phyloP scores from a whole-genome alignment of 2,113 vertebrate genomes.

The Nyctibius bracteatus region DNA sequence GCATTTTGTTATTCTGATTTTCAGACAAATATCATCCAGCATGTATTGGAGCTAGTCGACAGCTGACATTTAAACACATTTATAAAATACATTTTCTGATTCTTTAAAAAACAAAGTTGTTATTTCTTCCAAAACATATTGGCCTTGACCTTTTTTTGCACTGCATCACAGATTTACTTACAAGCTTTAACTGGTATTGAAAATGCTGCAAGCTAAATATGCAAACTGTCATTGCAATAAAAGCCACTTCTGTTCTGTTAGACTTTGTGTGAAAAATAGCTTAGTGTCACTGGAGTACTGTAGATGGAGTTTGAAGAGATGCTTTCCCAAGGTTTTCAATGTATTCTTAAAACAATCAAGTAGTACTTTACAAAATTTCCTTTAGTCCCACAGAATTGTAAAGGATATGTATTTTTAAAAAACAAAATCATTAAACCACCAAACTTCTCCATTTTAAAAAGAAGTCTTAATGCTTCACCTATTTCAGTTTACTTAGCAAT shows the following conservation, averaged over 20 bases:
- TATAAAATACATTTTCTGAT: not conserved
- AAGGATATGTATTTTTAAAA: not conserved
- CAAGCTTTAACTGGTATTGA: not conserved
- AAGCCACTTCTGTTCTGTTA: conserved; percentile 28
- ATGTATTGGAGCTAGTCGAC: not conserved
- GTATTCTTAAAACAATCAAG: not conserved
- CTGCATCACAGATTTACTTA: not conserved
- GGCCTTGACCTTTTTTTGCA: not conserved
- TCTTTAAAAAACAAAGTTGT: not conserved
- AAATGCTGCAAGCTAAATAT: conserved; percentile 5
- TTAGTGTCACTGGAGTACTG: not conserved
- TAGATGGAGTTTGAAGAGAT: not conserved
- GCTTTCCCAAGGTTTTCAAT: not conserved
- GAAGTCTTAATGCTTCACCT: not conserved
- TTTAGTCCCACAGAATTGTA: not conserved
- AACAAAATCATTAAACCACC: not conserved
- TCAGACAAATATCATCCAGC: not conserved
- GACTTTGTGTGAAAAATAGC: not conserved
- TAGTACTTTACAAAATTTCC: not conserved
- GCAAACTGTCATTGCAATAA: not conserved
- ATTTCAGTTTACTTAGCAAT: not conserved
- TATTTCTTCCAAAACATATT: not conserved
- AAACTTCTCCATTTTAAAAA: not conserved
- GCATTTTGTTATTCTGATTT: not conserved
- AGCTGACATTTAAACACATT: not conserved